phyloP scores from a whole-genome alignment of 1,140 invertebrate genomes.

The Maconellicoccus hirsutus region DNA sequence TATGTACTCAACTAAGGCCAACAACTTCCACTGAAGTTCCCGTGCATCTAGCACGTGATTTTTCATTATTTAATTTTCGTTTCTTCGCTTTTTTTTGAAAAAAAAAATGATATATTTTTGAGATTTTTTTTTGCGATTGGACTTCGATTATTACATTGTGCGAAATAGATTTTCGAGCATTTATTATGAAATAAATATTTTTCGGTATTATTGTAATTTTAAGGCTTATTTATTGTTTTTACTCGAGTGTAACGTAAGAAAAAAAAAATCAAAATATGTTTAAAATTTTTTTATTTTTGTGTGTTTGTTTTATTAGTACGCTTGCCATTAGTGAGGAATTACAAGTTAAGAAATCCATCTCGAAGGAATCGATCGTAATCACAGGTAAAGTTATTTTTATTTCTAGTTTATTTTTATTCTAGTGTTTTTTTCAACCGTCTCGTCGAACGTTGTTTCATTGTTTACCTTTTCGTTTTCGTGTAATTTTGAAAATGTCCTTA shows the following conservation, averaged over 20 bases:
- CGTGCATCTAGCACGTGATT: background rate
- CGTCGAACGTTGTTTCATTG: too few relatives aligned
- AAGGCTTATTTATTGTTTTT: background rate
- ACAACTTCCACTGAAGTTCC: background rate
- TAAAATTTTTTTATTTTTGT: background rate
- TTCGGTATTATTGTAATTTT: background rate
- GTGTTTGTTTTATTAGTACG: background rate
- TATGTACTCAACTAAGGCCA: background rate
- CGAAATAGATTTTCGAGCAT: background rate
- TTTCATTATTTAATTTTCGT: background rate
- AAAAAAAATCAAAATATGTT: slow-evolving; percentile 5
- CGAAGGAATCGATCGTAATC: background rate
- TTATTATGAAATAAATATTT: background rate
- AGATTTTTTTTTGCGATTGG: background rate
- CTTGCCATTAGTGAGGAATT: slow-evolving; percentile 1
- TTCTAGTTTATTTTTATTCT: too few relatives aligned
- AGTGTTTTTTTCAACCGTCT: too few relatives aligned
- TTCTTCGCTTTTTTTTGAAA: background rate
- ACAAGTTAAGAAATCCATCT: background rate
- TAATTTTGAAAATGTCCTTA: too few relatives aligned
- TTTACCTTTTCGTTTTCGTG: too few relatives aligned
- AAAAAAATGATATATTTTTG: background rate
- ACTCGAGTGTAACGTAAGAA: background rate
- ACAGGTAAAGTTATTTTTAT: background rate
- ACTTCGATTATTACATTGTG: background rate